Evolutionary conservation across 2,888 invertebrate species (phyloP).

Genomic region (Drosophila neoperkinsi): DNA sequence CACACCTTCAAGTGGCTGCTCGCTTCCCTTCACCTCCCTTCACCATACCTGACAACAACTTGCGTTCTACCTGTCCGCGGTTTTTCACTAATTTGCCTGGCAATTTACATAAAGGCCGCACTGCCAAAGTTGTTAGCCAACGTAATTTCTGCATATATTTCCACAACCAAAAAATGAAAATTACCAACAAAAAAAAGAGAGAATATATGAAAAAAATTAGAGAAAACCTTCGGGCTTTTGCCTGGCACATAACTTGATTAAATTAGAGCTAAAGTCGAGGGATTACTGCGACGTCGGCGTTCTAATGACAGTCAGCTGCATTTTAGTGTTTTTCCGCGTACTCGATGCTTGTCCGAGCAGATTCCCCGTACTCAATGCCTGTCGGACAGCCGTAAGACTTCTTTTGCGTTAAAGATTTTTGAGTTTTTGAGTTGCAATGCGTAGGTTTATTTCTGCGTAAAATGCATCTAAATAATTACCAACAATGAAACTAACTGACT

Average conservation of each 20-base stretch:
- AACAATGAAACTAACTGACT: slow-evolving; percentile 57
- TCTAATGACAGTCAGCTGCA: slow-evolving; percentile 70
- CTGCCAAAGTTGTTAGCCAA: slow-evolving; percentile 72
- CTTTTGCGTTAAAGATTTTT: slow-evolving; percentile 56
- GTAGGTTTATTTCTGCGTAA: slow-evolving; percentile 71
- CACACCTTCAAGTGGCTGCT: slow-evolving; percentile 47
- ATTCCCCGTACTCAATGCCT: slow-evolving; percentile 32
- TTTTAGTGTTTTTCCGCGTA: slow-evolving; percentile 60
- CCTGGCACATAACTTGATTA: slow-evolving; percentile 61
- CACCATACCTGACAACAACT: background rate
- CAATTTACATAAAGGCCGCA: slow-evolving; percentile 79
- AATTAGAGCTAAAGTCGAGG: slow-evolving; percentile 48
- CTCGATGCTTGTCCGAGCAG: slow-evolving; percentile 33
- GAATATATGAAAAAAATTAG: slow-evolving; percentile 17
- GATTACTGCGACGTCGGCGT: background rate
- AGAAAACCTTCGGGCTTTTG: slow-evolving; percentile 19
- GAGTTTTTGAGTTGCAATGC: slow-evolving; percentile 63
- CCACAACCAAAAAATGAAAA: slow-evolving; percentile 15
- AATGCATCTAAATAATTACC: slow-evolving; percentile 75
- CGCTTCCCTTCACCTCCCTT: background rate
- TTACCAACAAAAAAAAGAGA: slow-evolving; percentile 4
- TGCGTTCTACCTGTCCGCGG: slow-evolving; percentile 44
- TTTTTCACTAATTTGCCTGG: slow-evolving; percentile 74
- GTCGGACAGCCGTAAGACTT: slow-evolving; percentile 62
- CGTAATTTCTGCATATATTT: slow-evolving; percentile 70